Evolutionary conservation across 2,888 invertebrate species (phyloP), one percentile per base, ranked within the genome.

Genomic region (Drosophila yooni): DNA sequence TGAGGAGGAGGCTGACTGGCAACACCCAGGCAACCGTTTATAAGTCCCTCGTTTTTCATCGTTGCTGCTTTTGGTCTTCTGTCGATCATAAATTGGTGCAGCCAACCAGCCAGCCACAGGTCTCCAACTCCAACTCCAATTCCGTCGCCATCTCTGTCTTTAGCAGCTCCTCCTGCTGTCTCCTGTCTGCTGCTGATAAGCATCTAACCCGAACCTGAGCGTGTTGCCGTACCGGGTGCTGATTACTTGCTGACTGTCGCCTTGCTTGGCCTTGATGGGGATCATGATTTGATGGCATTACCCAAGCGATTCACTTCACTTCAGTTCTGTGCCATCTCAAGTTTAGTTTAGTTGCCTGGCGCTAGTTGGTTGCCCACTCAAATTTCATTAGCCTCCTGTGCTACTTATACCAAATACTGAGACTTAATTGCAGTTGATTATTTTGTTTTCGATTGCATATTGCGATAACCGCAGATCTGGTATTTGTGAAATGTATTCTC

Each of bases 51-150:
- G 48, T 27, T 53, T 57, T 65, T 70, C 58, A 36, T 67, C 56
- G 48, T 62, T 75, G 58, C 67, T 70, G 66, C 67, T 70, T 81
- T 72, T 65, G 70, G 79, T 66, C 70, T 70, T 83, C 67, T 88
- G 88, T 88, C 90, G 88, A 88, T 88, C 88, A 88, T 88, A 88
- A 88, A 88, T 88, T 88, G 88, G 88, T 90, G 89, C 81, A 87
- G 56, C 66, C 31, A 43, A 8, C 57, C 54, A 53, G 53, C 18
- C 27, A 65, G 62, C 50, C 70, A 56, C 76, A 79, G 70, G 70
- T 52, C 69, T 40, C 29, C 18, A 38, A 21, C 54, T 54, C 54
- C 48, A 18, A 27, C 50, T 50, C 46, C 46, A 46, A 25, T 46
- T 46, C 46, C 13, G 46, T 46, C 46, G 46, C 46, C 46, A 13